Evolutionary conservation across 2,888 invertebrate species (phyloP).

Genomic region (Melanotus villosus): DNA sequence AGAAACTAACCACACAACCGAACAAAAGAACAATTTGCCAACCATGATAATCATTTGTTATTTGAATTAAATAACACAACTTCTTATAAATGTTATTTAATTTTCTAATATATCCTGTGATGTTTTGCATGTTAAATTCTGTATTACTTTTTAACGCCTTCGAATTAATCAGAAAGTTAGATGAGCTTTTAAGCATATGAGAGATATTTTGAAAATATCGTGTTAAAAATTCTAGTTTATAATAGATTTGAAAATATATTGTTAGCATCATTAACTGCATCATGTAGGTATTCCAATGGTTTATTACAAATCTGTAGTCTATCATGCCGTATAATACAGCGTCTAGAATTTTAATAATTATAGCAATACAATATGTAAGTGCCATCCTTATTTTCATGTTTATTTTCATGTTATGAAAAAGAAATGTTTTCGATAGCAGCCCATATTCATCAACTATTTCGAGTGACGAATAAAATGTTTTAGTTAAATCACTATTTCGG

Average conservation of each 20-base stretch:
- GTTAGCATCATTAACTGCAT: not conserved
- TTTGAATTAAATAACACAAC: conserved; percentile 5
- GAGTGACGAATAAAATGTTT: not conserved
- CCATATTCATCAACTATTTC: not conserved
- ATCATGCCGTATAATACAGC: not conserved
- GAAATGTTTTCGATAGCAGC: not conserved
- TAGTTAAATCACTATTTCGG: not conserved
- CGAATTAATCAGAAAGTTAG: not conserved
- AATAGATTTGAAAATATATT: conserved; percentile 1
- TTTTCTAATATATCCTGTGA: not conserved
- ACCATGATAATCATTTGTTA: not conserved
- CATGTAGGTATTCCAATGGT: not conserved
- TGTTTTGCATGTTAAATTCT: not conserved
- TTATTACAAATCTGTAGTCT: not conserved
- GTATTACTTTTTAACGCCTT: not conserved
- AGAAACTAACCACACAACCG: not conserved
- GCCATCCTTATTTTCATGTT: not conserved
- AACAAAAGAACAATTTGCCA: not conserved
- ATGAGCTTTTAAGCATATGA: not conserved
- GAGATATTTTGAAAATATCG: not conserved
- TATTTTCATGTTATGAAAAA: not conserved
- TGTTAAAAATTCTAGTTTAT: not conserved
- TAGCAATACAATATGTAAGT: not conserved
- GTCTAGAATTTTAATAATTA: not conserved
- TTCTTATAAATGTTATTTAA: not conserved